Percentiles rank a stretch among this genome's conserved stretches.
Conservation (phyloP, 2,113 vertebrate species). For the Dipodomys merriami region DNA sequence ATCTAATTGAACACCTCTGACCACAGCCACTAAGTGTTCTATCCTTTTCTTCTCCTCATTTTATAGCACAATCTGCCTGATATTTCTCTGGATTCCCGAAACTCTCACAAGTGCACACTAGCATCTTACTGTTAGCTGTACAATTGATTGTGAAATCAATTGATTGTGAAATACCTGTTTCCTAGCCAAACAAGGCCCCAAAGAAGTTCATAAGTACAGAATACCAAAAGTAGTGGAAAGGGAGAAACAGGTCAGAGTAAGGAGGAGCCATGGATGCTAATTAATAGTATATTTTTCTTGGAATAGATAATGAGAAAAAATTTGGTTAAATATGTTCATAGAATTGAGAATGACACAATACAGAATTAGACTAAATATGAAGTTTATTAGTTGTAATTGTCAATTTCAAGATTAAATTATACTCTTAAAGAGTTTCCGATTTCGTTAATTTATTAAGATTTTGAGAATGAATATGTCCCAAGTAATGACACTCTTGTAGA, state of each 20-base stretch:
- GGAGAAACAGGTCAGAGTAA: neutral
- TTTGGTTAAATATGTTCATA: slow-evolving; percentile 11
- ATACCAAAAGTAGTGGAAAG: neutral
- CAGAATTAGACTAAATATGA: neutral
- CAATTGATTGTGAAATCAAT: neutral
- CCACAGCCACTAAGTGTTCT: neutral
- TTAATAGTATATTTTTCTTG: neutral
- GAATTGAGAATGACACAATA: slow-evolving; percentile 34
- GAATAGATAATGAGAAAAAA: neutral
- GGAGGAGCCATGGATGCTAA: neutral
- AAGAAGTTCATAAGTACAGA: neutral
- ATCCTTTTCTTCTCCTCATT: neutral
- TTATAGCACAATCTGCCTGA: neutral
- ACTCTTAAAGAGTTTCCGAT: neutral
- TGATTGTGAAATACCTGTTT: neutral
- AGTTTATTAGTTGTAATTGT: neutral
- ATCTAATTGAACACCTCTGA: neutral
- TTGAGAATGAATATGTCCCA: neutral
- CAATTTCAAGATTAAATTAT: slow-evolving; percentile 18
- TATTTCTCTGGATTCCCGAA: neutral
- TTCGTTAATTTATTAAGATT: neutral
- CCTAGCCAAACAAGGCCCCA: neutral
- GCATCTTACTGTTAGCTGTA: neutral
- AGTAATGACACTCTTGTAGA: neutral
- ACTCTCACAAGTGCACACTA: neutral